Base-by-base conservation (phyloP, 2,797 vertebrate species). In the Pteronotus mesoamericanus region DNA sequence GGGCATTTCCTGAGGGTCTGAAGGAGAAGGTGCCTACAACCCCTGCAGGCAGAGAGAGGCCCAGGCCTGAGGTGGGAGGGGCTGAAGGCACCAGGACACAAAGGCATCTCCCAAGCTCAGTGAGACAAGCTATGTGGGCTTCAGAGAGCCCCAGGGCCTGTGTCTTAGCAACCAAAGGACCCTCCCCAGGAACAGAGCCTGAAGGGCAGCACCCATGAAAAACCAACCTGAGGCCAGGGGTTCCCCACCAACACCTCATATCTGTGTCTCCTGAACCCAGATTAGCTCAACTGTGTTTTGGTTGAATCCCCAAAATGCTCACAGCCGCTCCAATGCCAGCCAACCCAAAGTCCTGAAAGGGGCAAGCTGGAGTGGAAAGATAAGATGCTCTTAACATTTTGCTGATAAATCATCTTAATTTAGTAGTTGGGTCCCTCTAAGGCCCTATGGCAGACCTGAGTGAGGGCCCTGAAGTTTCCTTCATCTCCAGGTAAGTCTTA, bases 61-160 rank as follows among this genome's bases (percentile, higher is more conserved):
- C 18, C 24, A 11, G 14, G 15, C 3, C 3, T 8, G 1, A 1
- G 29, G 29, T 16, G 24, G 14, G 22, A 21, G 1, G 3, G 21
- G 8, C 3, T 8, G 24, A 21, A 4, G 37, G 72, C 3, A 21
- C 7, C 74, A 71, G 39, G 42, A 4, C 1, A 9, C 32, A 22
- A 0, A 2, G 61, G 21, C 44, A n/a, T 51, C 3, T 2, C 3
- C 18, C 22, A 6, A 22, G 37, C 6, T 51, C 57, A 61, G 37
- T 1, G 12, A 87, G 26, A 4, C 16, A 15, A 42, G 5, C 26
- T 59, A 0, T 14, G 66, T 82, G 68, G 57, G 48, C 9, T 64
- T 55, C 69, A 34, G 57, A 15, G 2, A 68, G 10, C 53, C 9
- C 14, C 5, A 29, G 4, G n/a, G 11, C 9, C 74, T 5, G 22